Evolutionary conservation across 1,140 invertebrate genomes (phyloP), one percentile per base, ranked within the genome.

Genomic region (Bilobella aurantiaca): DNA sequence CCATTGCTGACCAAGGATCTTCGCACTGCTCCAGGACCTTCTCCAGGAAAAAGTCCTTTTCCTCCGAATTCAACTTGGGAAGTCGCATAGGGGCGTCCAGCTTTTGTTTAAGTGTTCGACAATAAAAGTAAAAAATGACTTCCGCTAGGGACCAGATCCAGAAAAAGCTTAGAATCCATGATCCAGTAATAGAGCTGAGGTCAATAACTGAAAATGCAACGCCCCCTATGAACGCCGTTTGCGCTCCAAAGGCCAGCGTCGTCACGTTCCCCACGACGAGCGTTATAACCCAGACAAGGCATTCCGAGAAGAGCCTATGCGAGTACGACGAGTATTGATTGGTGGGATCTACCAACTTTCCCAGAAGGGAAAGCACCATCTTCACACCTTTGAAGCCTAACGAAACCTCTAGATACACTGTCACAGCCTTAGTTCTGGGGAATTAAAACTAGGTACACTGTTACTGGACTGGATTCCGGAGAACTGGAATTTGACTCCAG

Each of bases 111-210:
- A 63, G 25, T 27, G n/a, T 27, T 12, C 27, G n/a, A 56, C 62
- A 63, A 30, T 63, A 56, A 21, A 63, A 53, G 31, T 53, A 63
- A 30, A 63, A 63, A 8, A 34, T 25, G 21, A 63, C 42, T 63
- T 63, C 62, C 8, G 30, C 42, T 14, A 5, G 14, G 5, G 42
- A 3, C 42, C 47, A 63, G 18, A 58, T 5, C 21, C 3, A 3
- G 3, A 63, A 21, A 27, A 34, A 47, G 16, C 2, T 46, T 30
- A 63, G 3, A 21, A 27, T 62, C 60, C 31, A 62, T 12, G 49
- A 53, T 5, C 25, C 21, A 53, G 21, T 53, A 12, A 42, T 42
- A 18, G 18, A 42, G 18, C 34, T 42, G 8, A 8, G 8, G 18
- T 53, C 12, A 53, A 23, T 16, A 23, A 53, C 49, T 8, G 2